A percentile compares a stretch with the other conserved stretches of the same genome.
Evolutionary conservation across 1,140 invertebrate species (phyloP).

Genomic region (Philaenus spumarius): DNA sequence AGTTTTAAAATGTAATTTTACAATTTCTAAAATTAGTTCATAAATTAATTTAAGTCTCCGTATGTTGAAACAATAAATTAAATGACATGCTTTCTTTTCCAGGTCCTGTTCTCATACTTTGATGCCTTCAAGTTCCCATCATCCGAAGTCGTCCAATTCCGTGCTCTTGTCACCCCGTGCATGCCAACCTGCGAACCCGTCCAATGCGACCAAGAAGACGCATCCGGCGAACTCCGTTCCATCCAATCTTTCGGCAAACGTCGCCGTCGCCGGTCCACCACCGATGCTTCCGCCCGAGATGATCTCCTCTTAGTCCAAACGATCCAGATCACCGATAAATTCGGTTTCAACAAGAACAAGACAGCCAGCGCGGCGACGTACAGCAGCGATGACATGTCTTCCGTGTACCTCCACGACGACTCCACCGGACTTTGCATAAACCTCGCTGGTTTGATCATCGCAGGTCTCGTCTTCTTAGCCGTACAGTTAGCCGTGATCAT

Average conservation of each 20-base stretch:
- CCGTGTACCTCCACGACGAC: slow-evolving; percentile 49
- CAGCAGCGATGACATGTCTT: slow-evolving; percentile 40
- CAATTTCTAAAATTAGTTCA: not conserved
- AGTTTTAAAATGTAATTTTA: not conserved
- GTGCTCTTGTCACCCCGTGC: slow-evolving; percentile 86
- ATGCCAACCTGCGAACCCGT: slow-evolving; percentile 88
- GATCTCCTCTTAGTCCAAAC: slow-evolving; percentile 82
- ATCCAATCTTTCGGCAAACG: slow-evolving; percentile 74
- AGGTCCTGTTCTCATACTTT: slow-evolving; percentile 84
- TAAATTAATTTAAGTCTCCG: too few species aligned
- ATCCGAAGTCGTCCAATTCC: slow-evolving; percentile 90
- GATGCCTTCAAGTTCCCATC: slow-evolving; percentile 96
- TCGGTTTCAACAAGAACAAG: slow-evolving; percentile 62
- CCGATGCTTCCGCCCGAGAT: slow-evolving; percentile 49
- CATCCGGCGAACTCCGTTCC: slow-evolving; percentile 69
- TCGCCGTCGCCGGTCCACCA: slow-evolving; percentile 47
- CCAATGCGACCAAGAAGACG: slow-evolving; percentile 72
- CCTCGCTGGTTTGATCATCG: slow-evolving; percentile 61
- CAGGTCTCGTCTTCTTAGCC: slow-evolving; percentile 72
- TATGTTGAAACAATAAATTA: too few species aligned
- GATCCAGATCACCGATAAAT: slow-evolving; percentile 89
- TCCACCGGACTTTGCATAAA: slow-evolving; percentile 63
- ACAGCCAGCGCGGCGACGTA: slow-evolving; percentile 30
- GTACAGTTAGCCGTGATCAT: slow-evolving; percentile 75
- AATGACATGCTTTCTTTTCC: slow-evolving; percentile 34